A percentile compares a stretch with the other conserved stretches of the same genome.
Conservation (phyloP, 2,888 invertebrate genomes). For the Lasioglossum morio region DNA sequence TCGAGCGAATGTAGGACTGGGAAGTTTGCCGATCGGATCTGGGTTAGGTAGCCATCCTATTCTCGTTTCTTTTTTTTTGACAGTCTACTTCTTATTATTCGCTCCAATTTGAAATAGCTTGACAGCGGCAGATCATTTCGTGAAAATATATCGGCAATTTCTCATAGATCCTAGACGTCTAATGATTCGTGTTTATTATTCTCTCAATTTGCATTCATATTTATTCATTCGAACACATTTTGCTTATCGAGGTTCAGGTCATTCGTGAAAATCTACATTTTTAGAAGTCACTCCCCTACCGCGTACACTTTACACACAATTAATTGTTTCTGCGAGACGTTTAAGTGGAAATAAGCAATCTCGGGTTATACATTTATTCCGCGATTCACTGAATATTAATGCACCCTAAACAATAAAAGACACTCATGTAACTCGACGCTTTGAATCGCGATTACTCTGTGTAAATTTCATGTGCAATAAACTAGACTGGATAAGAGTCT, state of each 20-base stretch:
- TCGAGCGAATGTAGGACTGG: slow-evolving; percentile 12
- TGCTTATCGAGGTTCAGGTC: not conserved
- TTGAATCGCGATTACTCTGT: not conserved
- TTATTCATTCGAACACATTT: too few relatives aligned
- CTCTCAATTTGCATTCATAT: too few relatives aligned
- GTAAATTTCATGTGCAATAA: not conserved
- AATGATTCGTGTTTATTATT: too few relatives aligned
- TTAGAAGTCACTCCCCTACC: not conserved
- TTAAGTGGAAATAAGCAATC: not conserved
- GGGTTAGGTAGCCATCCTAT: not conserved
- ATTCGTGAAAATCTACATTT: not conserved
- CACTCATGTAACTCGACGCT: not conserved
- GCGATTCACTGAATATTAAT: not conserved
- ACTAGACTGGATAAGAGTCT: not conserved
- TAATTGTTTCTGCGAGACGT: not conserved
- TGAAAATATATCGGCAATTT: too few relatives aligned
- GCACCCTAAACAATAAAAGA: not conserved
- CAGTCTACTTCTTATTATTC: not conserved
- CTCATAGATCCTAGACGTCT: not conserved
- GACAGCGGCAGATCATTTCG: not conserved
- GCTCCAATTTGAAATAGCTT: not conserved
- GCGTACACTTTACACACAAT: too few relatives aligned
- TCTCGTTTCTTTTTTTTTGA: not conserved
- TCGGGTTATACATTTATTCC: not conserved
- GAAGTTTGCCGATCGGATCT: not conserved